Percentiles rank a stretch among this genome's conserved stretches.
phyloP scores from a whole-genome alignment of 64 coral and sea anemone species.

The Acropora yongei region DNA sequence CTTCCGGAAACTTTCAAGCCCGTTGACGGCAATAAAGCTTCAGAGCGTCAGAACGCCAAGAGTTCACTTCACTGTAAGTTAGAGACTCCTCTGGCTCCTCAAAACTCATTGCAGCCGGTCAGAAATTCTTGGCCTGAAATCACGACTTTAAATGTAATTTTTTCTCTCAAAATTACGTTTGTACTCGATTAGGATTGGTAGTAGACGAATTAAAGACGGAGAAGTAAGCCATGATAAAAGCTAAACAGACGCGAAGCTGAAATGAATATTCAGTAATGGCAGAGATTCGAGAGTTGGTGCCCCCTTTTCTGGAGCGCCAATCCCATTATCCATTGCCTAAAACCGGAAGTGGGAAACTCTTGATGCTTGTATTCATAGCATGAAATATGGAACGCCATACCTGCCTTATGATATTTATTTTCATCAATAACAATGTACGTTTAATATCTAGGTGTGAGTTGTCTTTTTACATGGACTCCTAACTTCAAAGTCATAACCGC shows the following conservation, averaged over 20 bases:
- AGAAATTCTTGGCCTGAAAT: neutral
- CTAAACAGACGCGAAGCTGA: neutral
- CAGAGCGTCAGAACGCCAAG: conserved; percentile 9
- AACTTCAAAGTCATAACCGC: too few relatives aligned
- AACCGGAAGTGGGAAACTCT: too few relatives aligned
- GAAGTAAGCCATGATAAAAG: neutral
- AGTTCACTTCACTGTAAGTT: neutral
- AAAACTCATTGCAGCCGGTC: neutral
- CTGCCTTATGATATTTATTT: too few relatives aligned
- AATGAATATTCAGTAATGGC: too few relatives aligned
- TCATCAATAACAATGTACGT: too few relatives aligned
- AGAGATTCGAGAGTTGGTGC: too few relatives aligned
- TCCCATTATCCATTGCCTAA: too few relatives aligned
- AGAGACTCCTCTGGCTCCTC: neutral
- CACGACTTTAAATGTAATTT: neutral
- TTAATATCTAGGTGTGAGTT: too few relatives aligned
- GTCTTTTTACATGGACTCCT: too few relatives aligned
- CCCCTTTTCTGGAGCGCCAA: too few relatives aligned
- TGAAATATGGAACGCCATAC: too few relatives aligned
- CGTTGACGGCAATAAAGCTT: conserved; percentile 11
- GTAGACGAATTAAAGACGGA: neutral
- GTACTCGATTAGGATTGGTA: neutral
- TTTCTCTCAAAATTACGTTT: neutral
- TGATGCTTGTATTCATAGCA: too few relatives aligned
- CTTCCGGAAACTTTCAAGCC: conserved; percentile 29